Evolutionary conservation across 2,888 invertebrate species (phyloP).

Genomic region (Gandaritis pyraliata): DNA sequence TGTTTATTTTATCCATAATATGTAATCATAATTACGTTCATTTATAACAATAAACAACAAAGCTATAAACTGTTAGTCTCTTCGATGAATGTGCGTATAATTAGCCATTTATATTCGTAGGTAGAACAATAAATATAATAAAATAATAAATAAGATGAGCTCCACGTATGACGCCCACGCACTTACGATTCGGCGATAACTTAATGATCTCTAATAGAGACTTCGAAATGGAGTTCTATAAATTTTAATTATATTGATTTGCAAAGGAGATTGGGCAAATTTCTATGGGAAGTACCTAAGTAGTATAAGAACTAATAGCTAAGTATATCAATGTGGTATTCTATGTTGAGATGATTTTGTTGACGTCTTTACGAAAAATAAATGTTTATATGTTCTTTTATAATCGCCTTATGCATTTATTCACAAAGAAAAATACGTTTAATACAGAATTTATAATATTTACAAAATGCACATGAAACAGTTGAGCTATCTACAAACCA

Average conservation of each 20-base stretch:
- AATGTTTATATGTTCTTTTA: too few species aligned
- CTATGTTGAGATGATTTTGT: not conserved
- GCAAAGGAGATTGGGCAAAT: too few species aligned
- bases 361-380: too few species aligned
- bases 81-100: constrained; percentile 54
- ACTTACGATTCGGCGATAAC: constrained; percentile 45
- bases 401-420: too few species aligned
- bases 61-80: constrained; percentile 36
- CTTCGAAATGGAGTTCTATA: constrained; percentile 53
- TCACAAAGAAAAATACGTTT: too few species aligned
- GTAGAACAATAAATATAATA: constrained; percentile 55
- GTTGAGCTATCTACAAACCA: too few species aligned
- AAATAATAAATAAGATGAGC: constrained; percentile 54
- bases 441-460: too few species aligned
- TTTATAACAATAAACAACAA: constrained; percentile 25
- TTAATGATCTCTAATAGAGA: constrained; percentile 60
- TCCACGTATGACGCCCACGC: constrained; percentile 58
- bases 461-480: too few species aligned
- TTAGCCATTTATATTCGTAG: constrained; percentile 71
- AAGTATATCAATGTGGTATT: too few species aligned
- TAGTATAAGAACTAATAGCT: too few species aligned
- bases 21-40: not conserved
- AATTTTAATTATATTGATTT: constrained; percentile 29
- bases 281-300: too few species aligned
- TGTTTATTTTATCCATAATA: not conserved